Evolutionary conservation across 2,888 invertebrate genomes (phyloP).

Genomic region (Drosophila emarginata): DNA sequence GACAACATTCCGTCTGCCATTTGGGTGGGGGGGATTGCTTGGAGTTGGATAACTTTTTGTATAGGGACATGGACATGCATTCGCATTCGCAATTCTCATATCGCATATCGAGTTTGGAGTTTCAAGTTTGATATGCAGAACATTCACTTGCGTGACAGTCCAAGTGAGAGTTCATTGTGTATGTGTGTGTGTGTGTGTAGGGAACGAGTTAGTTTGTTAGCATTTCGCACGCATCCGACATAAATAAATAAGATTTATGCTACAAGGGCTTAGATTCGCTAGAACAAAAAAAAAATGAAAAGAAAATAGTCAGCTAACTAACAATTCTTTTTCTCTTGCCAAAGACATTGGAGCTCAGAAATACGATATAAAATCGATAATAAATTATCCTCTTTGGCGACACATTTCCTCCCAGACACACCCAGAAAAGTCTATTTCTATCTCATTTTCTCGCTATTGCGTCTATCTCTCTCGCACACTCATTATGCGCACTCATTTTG

Average conservation of each 20-base stretch:
- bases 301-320: slow-evolving; percentile 11
- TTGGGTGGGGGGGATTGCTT: slow-evolving; percentile 24
- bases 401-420: slow-evolving; percentile 68
- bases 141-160: slow-evolving; percentile 47
- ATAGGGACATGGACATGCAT: slow-evolving; percentile 28
- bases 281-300: too few relatives aligned
- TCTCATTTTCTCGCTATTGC: neutral
- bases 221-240: slow-evolving; percentile 73
- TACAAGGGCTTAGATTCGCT: slow-evolving; percentile 65
- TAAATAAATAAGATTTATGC: slow-evolving; percentile 73
- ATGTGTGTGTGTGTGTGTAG: slow-evolving; percentile 8
- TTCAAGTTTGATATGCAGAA: slow-evolving; percentile 66
- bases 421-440: slow-evolving; percentile 49
- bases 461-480: slow-evolving; percentile 50
- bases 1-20: slow-evolving; percentile 16
- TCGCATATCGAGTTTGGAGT: slow-evolving; percentile 32
- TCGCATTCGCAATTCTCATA: slow-evolving; percentile 12
- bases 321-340: slow-evolving; percentile 10
- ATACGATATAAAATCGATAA: slow-evolving; percentile 70
- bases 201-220: slow-evolving; percentile 64
- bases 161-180: slow-evolving; percentile 2
- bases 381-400: slow-evolving; percentile 73
- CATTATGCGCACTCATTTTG: slow-evolving; percentile 72
- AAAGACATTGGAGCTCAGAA: slow-evolving; percentile 28
- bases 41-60: neutral